These are phyloP conservation scores for Malachius bipustulatus DNA, from an alignment of 2,888 invertebrate species.

Conservation along the genomic window DNA sequence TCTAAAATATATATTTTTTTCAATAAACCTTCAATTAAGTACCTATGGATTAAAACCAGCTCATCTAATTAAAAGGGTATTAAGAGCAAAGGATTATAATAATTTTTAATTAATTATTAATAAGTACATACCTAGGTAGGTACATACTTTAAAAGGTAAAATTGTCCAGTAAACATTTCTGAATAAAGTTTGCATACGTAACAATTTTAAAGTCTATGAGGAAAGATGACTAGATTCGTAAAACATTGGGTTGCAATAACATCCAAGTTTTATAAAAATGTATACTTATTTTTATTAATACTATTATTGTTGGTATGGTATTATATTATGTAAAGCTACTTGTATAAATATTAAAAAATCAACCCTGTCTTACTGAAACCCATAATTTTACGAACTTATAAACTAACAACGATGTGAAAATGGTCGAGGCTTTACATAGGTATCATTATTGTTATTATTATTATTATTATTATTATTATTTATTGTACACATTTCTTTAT, in stretches of 20 bases:
- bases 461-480: too few species aligned
- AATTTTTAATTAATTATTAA: too few species aligned
- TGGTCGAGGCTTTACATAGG: conserved; percentile 32
- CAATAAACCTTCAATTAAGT: too few species aligned
- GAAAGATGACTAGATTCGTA: conserved; percentile 26
- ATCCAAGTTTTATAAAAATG: background rate
- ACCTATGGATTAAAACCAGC: too few species aligned
- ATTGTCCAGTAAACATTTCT: conserved; percentile 27
- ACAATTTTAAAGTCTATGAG: conserved; percentile 34
- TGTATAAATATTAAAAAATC: conserved; percentile 8
- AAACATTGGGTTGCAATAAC: conserved; percentile 18
- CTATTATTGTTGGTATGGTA: conserved; percentile 4
- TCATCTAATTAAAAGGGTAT: too few species aligned
- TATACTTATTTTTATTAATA: background rate
- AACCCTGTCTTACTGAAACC: conserved; percentile 13
- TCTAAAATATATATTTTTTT: conserved; percentile 1
- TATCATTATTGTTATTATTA: too few species aligned
- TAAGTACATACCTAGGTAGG: too few species aligned
- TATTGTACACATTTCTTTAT: conserved; percentile 30
- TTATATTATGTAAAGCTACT: conserved; percentile 7
- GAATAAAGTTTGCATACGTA: conserved; percentile 32
- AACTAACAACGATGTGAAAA: conserved; percentile 20
- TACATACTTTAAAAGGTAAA: too few species aligned
- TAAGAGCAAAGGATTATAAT: too few species aligned
- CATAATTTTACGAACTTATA: conserved; percentile 22